A percentile compares a stretch with the other conserved stretches of the same genome.
These are phyloP conservation scores for Lampris megalopsis DNA, from an alignment of 2,113 vertebrate species.

Conservation along the genomic window DNA sequence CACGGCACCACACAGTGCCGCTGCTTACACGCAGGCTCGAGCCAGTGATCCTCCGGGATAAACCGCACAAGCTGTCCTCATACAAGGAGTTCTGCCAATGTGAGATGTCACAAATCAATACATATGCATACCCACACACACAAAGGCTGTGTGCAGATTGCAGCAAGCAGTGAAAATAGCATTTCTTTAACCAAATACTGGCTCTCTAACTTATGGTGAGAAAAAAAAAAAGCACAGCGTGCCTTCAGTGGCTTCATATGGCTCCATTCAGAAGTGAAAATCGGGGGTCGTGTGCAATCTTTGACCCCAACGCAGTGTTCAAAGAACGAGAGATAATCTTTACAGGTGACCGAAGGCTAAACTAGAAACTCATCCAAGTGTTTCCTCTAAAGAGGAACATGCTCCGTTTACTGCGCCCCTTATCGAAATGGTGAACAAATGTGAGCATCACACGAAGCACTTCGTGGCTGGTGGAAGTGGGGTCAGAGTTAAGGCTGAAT, in stretches of 20 bases:
- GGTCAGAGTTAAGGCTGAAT: slow-evolving; percentile 25
- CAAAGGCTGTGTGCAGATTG: neutral
- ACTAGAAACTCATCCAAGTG: neutral
- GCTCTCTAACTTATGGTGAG: neutral
- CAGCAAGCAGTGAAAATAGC: neutral
- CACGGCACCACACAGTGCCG: neutral
- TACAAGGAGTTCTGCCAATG: slow-evolving; percentile 81
- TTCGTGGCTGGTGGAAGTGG: neutral
- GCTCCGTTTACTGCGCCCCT: neutral
- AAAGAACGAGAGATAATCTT: neutral
- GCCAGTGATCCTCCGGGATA: slow-evolving; percentile 76
- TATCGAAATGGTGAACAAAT: neutral
- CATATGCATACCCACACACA: slow-evolving; percentile 3
- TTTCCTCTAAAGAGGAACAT: slow-evolving; percentile 7
- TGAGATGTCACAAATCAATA: slow-evolving; percentile 15
- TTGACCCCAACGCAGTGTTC: neutral
- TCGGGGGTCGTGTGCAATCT: neutral
- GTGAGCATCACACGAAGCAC: neutral
- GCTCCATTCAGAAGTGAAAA: neutral
- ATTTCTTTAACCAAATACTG: neutral
- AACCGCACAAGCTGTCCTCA: slow-evolving; percentile 81
- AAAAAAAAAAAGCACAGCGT: neutral
- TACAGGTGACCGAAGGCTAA: neutral
- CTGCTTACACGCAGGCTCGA: slow-evolving; percentile 85
- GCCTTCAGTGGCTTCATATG: neutral